phyloP scores from a whole-genome alignment of 1,140 invertebrate species.

The Acromyrmex charruanus region DNA sequence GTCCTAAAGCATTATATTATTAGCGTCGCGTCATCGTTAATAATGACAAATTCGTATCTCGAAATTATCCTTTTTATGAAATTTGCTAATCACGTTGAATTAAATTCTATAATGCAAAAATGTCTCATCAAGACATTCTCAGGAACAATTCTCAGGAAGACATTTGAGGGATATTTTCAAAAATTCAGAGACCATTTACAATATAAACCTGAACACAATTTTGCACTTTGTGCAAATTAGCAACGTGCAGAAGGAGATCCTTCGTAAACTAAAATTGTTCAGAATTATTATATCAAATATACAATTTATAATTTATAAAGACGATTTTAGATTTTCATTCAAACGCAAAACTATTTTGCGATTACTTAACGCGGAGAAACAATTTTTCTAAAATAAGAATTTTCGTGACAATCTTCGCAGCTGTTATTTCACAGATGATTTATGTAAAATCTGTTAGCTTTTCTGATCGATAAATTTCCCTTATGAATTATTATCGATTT shows the following conservation, averaged over 20 bases:
- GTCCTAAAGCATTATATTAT: conserved; percentile 42
- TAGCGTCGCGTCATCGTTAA: conserved; percentile 5
- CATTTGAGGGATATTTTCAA: neutral
- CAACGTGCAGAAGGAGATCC: neutral
- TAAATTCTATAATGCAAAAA: neutral
- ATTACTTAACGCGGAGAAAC: neutral
- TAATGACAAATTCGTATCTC: conserved; percentile 12
- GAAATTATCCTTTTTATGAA: neutral
- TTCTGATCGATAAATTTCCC: neutral
- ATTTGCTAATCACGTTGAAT: neutral
- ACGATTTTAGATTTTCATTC: neutral
- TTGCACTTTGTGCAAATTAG: neutral
- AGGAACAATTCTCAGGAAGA: neutral
- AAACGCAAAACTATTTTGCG: neutral
- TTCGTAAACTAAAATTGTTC: neutral
- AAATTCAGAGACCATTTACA: neutral
- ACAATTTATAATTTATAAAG: neutral
- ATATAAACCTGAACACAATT: neutral
- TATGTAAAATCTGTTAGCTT: neutral
- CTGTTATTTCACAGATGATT: neutral
- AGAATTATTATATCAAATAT: neutral
- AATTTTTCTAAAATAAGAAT: neutral
- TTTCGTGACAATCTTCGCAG: neutral
- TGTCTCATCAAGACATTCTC: neutral
- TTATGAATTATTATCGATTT: conserved; percentile 16